Percentiles rank a stretch among this genome's conserved stretches.
These are phyloP conservation scores for Sinodicranocentrus sp. DNA, from an alignment of 2,888 invertebrate species.

Conservation along the genomic window DNA sequence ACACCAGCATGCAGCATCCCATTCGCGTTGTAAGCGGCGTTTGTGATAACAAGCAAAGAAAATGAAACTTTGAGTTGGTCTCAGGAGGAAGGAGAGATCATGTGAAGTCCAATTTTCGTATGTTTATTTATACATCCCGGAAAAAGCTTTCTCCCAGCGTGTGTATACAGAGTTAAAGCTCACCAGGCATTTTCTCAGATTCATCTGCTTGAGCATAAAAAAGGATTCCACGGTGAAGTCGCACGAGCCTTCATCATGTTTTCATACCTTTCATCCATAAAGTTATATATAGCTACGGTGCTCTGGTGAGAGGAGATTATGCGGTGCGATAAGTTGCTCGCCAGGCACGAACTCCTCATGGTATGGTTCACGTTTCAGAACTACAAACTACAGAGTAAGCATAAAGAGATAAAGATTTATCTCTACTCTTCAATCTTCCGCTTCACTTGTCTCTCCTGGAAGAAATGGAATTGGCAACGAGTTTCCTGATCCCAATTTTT, in stretches of 20 bases:
- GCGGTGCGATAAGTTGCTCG: conserved; percentile 1
- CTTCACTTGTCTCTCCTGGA: conserved; percentile 32
- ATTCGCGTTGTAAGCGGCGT: background rate
- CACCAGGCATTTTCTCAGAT: conserved; percentile 34
- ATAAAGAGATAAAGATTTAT: conserved; percentile 42
- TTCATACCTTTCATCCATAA: conserved; percentile 1
- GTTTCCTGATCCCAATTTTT: conserved; percentile 19
- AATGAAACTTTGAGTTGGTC: background rate
- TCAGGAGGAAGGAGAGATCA: background rate
- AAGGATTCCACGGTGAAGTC: background rate
- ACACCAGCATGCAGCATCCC: background rate
- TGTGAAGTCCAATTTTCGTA: conserved; percentile 7
- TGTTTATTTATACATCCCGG: conserved; percentile 45
- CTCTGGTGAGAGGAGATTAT: conserved; percentile 28
- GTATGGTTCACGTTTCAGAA: background rate
- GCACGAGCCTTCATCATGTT: conserved; percentile 1
- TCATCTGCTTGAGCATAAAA: conserved; percentile 8
- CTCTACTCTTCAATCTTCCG: conserved; percentile 41
- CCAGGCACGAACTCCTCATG: background rate
- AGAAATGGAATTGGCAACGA: conserved; percentile 32
- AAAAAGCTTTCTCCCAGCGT: conserved; percentile 5
- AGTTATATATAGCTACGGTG: conserved; percentile 33
- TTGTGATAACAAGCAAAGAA: conserved; percentile 3
- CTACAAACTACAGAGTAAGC: background rate
- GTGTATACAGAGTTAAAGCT: background rate